These are phyloP conservation scores for Crotophaga sulcirostris DNA, from an alignment of 2,113 vertebrate genomes.

Conservation along the genomic window DNA sequence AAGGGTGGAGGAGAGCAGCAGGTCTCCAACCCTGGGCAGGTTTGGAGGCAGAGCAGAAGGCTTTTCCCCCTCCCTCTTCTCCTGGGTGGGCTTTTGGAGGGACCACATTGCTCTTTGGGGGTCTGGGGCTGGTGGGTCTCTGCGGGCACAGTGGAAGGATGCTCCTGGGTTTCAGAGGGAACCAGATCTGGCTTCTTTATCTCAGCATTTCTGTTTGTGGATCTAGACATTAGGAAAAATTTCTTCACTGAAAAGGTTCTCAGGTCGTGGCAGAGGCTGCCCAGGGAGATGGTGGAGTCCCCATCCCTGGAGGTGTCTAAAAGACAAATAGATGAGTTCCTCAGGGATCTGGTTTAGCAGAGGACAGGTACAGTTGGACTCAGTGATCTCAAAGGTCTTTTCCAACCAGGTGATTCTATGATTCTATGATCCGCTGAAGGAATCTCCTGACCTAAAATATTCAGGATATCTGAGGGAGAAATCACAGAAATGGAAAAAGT, in stretches of 20 bases:
- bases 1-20: not conserved
- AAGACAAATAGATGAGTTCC: no score
- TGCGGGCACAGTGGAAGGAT: not conserved
- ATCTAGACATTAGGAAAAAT: no score
- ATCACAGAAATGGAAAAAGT: not conserved
- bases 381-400: no score
- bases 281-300: no score
- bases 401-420: no score
- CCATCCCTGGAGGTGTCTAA: no score
- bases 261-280: no score
- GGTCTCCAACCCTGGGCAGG: not conserved
- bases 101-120: rapidly evolving
- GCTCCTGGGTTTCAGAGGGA: not conserved
- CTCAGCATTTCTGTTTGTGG: not conserved
- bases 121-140: not conserved
- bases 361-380: no score
- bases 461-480: not conserved
- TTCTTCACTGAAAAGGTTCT: no score
- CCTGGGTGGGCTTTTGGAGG: not conserved
- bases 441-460: not conserved
- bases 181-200: not conserved
- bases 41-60: not conserved
- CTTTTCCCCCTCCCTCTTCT: not conserved
- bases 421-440: not conserved
- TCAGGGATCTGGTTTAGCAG: no score